Evolutionary conservation across 2,888 invertebrate species (phyloP).

Genomic region (Thecophora atra): DNA sequence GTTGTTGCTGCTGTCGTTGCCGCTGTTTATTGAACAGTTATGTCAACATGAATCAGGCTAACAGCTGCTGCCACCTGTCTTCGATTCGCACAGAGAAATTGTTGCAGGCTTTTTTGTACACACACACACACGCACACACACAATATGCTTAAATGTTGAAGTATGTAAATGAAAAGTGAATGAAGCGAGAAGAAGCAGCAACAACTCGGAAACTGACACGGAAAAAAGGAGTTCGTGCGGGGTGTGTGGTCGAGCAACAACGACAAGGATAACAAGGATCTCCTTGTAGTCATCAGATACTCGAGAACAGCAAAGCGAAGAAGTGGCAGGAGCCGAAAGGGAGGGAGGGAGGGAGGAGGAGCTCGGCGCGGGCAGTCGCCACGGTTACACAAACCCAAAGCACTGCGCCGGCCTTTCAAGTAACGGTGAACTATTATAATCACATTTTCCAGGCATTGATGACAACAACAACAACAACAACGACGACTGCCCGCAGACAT

Average conservation of each 20-base stretch:
- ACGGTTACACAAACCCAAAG: background rate
- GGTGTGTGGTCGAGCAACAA: constrained; percentile 40
- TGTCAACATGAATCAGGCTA: constrained; percentile 28
- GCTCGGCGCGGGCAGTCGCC: too few species aligned
- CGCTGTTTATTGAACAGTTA: constrained; percentile 22
- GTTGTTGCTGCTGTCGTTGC: background rate
- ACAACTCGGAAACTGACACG: too few species aligned
- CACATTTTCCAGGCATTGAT: constrained; percentile 21
- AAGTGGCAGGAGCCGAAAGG: background rate
- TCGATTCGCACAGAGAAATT: too few species aligned
- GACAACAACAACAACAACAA: constrained; percentile 6
- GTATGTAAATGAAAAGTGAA: background rate
- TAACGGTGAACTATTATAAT: constrained; percentile 36
- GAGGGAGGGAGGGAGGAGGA: background rate
- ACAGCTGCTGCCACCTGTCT: constrained; percentile 32
- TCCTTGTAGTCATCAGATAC: background rate
- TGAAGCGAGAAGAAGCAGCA: constrained; percentile 1
- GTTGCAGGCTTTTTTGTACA: too few species aligned
- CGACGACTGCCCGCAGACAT: constrained; percentile 18
- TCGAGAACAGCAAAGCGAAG: background rate
- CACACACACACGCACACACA: background rate
- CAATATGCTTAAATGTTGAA: background rate
- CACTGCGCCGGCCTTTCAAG: constrained; percentile 20
- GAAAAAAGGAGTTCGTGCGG: background rate
- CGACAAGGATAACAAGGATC: constrained; percentile 7